Evolutionary conservation across 2,888 invertebrate genomes (phyloP).

Genomic region (Euplagia quadripunctaria): DNA sequence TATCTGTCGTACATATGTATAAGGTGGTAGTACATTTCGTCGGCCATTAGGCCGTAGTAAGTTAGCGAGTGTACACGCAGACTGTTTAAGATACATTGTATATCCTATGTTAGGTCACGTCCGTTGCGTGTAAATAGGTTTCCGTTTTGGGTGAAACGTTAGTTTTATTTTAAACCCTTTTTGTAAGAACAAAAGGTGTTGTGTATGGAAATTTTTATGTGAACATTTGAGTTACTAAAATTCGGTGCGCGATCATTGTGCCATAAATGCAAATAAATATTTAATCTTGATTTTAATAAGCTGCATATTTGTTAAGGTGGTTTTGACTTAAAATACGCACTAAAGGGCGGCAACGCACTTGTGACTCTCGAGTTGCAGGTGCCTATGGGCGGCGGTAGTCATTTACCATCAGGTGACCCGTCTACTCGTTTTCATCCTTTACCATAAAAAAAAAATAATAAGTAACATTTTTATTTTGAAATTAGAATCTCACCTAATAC

Average conservation of each 20-base stretch:
- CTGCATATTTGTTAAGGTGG: neutral
- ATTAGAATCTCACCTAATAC: too few relatives aligned
- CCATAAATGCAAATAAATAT: neutral
- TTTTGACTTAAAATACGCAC: neutral
- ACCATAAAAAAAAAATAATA: too few relatives aligned
- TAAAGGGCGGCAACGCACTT: too few relatives aligned
- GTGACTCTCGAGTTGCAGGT: too few relatives aligned
- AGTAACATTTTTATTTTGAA: too few relatives aligned
- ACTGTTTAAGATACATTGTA: constrained; percentile 19
- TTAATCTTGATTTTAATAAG: neutral
- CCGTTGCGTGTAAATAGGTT: constrained; percentile 18
- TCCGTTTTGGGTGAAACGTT: constrained; percentile 5
- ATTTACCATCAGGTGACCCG: too few relatives aligned
- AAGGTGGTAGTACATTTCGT: constrained; percentile 25
- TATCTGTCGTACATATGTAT: constrained; percentile 38
- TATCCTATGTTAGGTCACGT: constrained; percentile 19
- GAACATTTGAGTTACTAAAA: neutral
- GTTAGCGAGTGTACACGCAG: constrained; percentile 10
- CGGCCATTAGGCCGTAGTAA: constrained; percentile 31
- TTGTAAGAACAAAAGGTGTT: neutral
- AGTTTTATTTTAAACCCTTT: constrained; percentile 4
- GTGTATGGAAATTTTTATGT: neutral
- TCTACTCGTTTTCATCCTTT: too few relatives aligned
- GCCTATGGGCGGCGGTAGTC: too few relatives aligned
- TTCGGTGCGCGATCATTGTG: neutral